phyloP scores from a whole-genome alignment of 2,888 invertebrate genomes.

The Synanthedon andrenaeformis region DNA sequence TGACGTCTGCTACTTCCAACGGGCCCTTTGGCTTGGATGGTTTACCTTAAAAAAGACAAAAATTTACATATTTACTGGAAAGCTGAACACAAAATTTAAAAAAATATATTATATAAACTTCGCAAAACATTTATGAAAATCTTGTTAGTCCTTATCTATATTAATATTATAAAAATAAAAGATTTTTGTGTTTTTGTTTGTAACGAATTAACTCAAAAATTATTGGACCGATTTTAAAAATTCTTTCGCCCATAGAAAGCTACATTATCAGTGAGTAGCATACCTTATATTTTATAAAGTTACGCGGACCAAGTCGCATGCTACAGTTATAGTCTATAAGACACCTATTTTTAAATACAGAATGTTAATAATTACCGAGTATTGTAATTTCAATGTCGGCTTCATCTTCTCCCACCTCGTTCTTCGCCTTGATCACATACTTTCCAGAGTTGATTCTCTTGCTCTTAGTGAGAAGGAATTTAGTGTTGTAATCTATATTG shows the following conservation, averaged over 20 bases:
- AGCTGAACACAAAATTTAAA: not conserved
- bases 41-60: conserved; percentile 65
- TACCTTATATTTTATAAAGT: no score
- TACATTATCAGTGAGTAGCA: no score
- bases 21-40: conserved; percentile 88
- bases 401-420: conserved; percentile 92
- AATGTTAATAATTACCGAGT: conserved; percentile 57
- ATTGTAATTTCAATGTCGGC: conserved; percentile 92
- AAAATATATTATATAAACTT: not conserved
- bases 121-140: no score
- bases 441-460: conserved; percentile 86
- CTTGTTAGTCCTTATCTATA: no score
- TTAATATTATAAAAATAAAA: no score
- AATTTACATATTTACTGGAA: not conserved
- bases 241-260: no score
- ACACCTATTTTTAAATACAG: no score
- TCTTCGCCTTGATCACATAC: conserved; percentile 90
- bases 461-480: conserved; percentile 86
- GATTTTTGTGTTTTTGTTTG: no score
- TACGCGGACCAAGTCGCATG: no score
- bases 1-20: conserved; percentile 87
- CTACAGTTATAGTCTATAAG: no score
- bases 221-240: no score
- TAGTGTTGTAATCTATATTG: conserved; percentile 90
- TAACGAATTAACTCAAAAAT: no score